Base-by-base conservation (phyloP, 1,140 invertebrate species). In the Meloidogyne chitwoodi region DNA sequence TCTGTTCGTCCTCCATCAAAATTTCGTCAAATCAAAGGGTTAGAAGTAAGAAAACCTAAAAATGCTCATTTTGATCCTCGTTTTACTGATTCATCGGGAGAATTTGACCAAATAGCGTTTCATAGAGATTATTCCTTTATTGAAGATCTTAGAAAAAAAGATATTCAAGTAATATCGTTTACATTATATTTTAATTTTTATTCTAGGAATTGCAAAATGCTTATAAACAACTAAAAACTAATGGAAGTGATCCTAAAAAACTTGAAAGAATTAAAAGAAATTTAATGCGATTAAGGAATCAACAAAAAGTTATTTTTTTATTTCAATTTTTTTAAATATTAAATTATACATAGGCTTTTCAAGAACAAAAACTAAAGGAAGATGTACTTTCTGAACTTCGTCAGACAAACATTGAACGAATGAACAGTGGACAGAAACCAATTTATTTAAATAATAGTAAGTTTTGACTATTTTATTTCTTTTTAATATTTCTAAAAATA, bases 41-140 rank as follows among this genome's bases (percentile, higher is more conserved):
- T 78, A 26, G 66, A 77, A 38, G 6, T 44, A 63, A 31, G 31
- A 29, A 78, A 68, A 67, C 27, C 31, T 16, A 22, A 24, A 64
- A 75, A 67, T 66, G 31, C 31, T 29, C 62, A 61, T 26, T 77
- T 78, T 27, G 77, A 78, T 44, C 77, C 75, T 26, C 64, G 75
- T 19, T 78, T 78, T 61, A 27, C 75, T n/a, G 24, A 31, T 38
- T 65, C 74, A 2, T 65, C 75, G 14, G 76, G 74, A 14, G 38
- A 76, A 22, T 77, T 75, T 48, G 76, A 77, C 44, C 75, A 77
- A 19, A 31, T 66, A 24, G 38, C 29, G 16, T 77, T 77, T 75
- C 73, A 76, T 48, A 38, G 67, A 38, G 74, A 77, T 61, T 77
- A 77, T 27, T 27, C 73, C 41, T 77, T 77, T 68, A n/a, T 77